Percentiles rank a stretch among this genome's conserved stretches.
Conservation (phyloP, 2,797 vertebrate genomes). For the Intellagama lesueurii region DNA sequence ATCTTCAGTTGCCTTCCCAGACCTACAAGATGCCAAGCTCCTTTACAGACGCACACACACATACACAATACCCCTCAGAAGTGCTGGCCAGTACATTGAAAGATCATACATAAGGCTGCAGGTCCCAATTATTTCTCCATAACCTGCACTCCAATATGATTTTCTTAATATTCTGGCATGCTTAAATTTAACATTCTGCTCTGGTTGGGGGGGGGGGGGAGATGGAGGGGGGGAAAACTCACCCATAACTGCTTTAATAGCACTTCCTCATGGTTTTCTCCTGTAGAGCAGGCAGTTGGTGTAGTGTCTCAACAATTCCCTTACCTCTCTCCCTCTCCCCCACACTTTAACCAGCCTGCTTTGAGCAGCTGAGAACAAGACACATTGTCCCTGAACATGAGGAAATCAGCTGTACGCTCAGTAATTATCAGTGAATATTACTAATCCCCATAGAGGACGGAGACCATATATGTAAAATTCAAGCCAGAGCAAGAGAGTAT, state of each 20-base stretch:
- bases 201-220: background rate
- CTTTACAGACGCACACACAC: too few relatives aligned
- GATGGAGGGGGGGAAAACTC: constrained; percentile 7
- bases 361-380: constrained; percentile 38
- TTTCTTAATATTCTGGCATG: constrained; percentile 6
- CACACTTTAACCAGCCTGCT: constrained; percentile 41
- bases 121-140: background rate
- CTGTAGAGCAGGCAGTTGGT: background rate
- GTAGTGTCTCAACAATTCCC: constrained; percentile 12
- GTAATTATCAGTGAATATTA: constrained; percentile 59
- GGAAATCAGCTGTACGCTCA: constrained; percentile 48
- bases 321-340: constrained; percentile 32
- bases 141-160: background rate
- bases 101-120: background rate
- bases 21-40: too few relatives aligned
- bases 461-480: background rate
- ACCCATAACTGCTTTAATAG: constrained; percentile 27
- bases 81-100: background rate
- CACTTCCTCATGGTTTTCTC: constrained; percentile 17
- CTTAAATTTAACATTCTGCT: constrained; percentile 30
- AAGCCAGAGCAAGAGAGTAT: background rate
- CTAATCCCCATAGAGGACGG: constrained; percentile 33
- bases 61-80: too few relatives aligned
- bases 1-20: too few relatives aligned
- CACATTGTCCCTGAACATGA: constrained; percentile 53